These are phyloP conservation scores for Chaetops frenatus DNA, from an alignment of 2,113 vertebrate species.

Conservation along the genomic window DNA sequence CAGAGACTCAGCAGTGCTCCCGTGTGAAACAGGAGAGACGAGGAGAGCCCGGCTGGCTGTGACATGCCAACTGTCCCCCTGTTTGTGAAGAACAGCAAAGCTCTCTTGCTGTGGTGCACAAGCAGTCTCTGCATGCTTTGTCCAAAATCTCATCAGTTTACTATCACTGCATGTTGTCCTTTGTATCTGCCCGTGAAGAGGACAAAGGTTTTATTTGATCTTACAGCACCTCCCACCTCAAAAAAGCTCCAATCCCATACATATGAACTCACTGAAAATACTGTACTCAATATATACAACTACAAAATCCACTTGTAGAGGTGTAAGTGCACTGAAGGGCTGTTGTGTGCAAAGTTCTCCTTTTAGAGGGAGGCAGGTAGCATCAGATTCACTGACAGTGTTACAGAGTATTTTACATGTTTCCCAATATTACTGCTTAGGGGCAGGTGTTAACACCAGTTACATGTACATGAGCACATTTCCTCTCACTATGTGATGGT, in stretches of 20 bases:
- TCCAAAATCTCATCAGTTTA: not conserved
- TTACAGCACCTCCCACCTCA: not conserved
- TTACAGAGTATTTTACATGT: not conserved
- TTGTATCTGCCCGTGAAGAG: not conserved
- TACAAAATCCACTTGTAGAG: not conserved
- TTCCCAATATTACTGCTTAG: not conserved
- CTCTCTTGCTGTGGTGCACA: not conserved
- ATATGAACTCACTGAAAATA: not conserved
- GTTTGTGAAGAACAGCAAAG: not conserved
- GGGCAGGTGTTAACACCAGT: not conserved
- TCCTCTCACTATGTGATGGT: not conserved
- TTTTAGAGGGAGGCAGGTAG: not conserved
- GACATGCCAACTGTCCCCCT: not conserved
- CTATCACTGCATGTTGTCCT: not conserved
- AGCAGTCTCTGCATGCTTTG: not conserved
- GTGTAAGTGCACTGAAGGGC: not conserved
- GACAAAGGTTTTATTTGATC: not conserved
- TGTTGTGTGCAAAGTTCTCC: not conserved
- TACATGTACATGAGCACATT: not conserved
- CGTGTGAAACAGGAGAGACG: rapidly evolving
- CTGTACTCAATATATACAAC: not conserved
- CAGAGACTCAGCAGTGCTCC: not conserved
- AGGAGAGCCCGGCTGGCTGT: not conserved
- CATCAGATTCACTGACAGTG: not conserved
- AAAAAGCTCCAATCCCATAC: not conserved